Conservation (phyloP, 2,797 vertebrate species). For the Coilia nasus region DNA sequence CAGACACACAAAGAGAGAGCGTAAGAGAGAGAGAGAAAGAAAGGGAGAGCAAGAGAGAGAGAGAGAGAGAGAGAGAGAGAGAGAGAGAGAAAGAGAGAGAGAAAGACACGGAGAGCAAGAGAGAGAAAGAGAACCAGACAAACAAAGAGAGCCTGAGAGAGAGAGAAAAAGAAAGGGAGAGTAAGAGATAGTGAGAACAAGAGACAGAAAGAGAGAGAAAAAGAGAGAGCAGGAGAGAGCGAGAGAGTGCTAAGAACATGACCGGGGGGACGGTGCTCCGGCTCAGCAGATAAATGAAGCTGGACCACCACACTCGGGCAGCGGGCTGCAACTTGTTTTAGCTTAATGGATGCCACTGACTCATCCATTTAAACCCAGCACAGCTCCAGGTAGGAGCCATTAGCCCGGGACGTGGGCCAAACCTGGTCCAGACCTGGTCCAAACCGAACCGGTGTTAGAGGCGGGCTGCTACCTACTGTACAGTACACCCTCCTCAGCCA, state of each 20-base stretch:
- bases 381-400: background rate
- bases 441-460: background rate
- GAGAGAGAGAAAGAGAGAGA: no score
- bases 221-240: slow-evolving; percentile 21
- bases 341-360: background rate
- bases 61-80: background rate
- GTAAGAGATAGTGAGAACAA: no score
- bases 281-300: background rate
- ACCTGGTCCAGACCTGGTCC: background rate
- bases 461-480: background rate
- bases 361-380: background rate
- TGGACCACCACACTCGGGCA: background rate
- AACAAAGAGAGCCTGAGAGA: no score
- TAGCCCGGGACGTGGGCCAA: background rate
- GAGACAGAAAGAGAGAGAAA: background rate
- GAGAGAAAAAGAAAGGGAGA: no score
- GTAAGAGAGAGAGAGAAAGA: background rate
- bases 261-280: background rate
- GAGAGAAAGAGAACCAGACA: no score
- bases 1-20: background rate
- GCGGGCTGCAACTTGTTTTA: background rate
- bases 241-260: background rate
- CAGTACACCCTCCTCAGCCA: no score
- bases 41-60: background rate
- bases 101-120: no score